phyloP scores from a whole-genome alignment of 2,113 vertebrate species.

The Corynorhinus townsendii region DNA sequence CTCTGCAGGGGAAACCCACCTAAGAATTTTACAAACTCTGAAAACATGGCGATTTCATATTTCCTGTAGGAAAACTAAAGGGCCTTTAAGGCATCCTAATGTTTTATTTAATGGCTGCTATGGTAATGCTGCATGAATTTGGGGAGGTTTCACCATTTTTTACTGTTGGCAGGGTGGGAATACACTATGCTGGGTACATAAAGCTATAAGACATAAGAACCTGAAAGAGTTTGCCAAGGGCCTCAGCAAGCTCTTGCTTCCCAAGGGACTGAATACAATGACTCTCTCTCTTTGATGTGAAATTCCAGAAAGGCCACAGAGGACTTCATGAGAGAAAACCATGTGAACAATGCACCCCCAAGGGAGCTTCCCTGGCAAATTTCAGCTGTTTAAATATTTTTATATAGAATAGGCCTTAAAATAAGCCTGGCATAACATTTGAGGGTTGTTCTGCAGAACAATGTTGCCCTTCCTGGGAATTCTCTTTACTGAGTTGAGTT shows the following conservation, averaged over 20 bases:
- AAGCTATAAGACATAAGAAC: neutral
- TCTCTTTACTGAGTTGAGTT: neutral
- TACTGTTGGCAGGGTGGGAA: neutral
- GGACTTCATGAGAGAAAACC: neutral
- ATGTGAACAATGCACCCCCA: neutral
- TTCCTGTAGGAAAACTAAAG: slow-evolving; percentile 18
- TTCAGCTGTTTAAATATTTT: neutral
- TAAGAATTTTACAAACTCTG: neutral
- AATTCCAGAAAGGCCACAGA: neutral
- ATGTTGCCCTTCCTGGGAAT: neutral
- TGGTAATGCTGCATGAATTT: neutral
- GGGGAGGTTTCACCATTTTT: neutral
- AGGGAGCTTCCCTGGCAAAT: neutral
- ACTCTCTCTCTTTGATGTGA: neutral
- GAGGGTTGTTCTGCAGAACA: neutral
- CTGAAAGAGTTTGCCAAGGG: neutral
- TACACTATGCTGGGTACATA: neutral
- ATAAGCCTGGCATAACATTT: neutral
- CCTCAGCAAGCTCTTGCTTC: neutral
- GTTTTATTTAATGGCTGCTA: neutral
- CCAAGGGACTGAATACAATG: neutral
- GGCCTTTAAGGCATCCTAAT: neutral
- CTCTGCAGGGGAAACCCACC: neutral
- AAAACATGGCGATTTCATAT: neutral
- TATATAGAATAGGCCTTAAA: neutral